phyloP scores from a whole-genome alignment of 2,888 invertebrate species.

The Gymnocheta viridis region DNA sequence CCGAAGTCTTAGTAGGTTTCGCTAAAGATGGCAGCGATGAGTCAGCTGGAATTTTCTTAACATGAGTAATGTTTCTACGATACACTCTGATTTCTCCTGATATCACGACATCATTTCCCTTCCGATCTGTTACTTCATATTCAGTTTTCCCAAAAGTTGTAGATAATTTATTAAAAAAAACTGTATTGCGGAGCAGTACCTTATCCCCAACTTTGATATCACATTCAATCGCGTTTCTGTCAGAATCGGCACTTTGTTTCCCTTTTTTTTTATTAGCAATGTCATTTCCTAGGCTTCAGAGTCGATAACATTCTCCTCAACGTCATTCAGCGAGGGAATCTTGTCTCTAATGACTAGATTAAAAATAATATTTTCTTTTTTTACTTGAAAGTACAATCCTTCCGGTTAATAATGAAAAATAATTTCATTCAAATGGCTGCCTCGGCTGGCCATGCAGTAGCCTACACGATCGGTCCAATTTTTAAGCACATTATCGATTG shows the following conservation, averaged over 20 bases:
- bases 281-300: conserved; percentile 60
- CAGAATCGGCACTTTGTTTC: conserved; percentile 35
- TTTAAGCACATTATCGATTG: too few species aligned
- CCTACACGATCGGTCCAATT: too few species aligned
- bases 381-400: too few species aligned
- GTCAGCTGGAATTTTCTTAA: conserved; percentile 31
- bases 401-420: too few species aligned
- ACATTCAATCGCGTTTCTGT: conserved; percentile 13
- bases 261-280: conserved; percentile 49
- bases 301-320: conserved; percentile 46
- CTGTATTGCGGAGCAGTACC: conserved; percentile 45
- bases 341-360: conserved; percentile 58
- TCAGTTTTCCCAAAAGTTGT: conserved; percentile 32
- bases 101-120: conserved; percentile 53
- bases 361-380: too few species aligned
- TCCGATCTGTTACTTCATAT: conserved; percentile 54
- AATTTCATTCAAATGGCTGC: too few species aligned
- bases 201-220: conserved; percentile 54
- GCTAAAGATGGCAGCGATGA: conserved; percentile 35
- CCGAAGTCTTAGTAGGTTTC: conserved; percentile 22
- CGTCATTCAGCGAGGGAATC: conserved; percentile 54
- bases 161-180: conserved; percentile 33
- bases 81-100: conserved; percentile 25
- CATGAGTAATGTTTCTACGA: conserved; percentile 25
- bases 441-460: too few species aligned